Percentiles rank a stretch among this genome's conserved stretches.
Evolutionary conservation across 1,140 invertebrate species (phyloP).

Genomic region (Hestina assimilis): DNA sequence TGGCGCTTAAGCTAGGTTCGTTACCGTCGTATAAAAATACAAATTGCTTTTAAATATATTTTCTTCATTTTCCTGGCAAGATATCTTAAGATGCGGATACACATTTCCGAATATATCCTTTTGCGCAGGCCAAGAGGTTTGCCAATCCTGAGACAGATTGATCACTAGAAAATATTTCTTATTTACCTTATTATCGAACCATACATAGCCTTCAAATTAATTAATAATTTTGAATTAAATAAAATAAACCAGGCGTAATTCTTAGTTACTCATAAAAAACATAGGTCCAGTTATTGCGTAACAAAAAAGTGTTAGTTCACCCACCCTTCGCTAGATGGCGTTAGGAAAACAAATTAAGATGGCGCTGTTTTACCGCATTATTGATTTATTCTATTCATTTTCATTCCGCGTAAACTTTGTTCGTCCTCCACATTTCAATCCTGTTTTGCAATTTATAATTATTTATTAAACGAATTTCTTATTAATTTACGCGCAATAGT

Average conservation of each 20-base stretch:
- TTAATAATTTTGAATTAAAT: too few relatives aligned
- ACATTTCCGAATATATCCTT: not conserved
- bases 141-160: not conserved
- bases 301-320: not conserved
- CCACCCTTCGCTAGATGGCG: slow-evolving; percentile 32
- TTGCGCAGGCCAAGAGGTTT: not conserved
- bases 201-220: too few relatives aligned
- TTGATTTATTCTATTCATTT: slow-evolving; percentile 31
- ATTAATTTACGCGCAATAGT: not conserved
- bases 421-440: slow-evolving; percentile 25
- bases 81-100: too few relatives aligned
- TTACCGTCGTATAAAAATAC: too few relatives aligned
- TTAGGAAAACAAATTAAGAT: not conserved
- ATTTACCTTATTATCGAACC: too few relatives aligned
- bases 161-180: too few relatives aligned
- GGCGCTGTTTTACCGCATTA: slow-evolving; percentile 24
- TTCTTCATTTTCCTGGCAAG: not conserved
- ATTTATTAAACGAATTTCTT: slow-evolving; percentile 11
- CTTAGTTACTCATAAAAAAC: too few relatives aligned
- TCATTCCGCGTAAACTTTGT: slow-evolving; percentile 26
- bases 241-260: too few relatives aligned
- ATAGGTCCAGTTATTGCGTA: too few relatives aligned
- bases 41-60: too few relatives aligned
- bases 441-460: slow-evolving; percentile 31
- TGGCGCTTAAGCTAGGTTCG: too few relatives aligned